Base-by-base conservation (phyloP, 2,113 vertebrate species). In the Poeciliopsis retropinna region DNA sequence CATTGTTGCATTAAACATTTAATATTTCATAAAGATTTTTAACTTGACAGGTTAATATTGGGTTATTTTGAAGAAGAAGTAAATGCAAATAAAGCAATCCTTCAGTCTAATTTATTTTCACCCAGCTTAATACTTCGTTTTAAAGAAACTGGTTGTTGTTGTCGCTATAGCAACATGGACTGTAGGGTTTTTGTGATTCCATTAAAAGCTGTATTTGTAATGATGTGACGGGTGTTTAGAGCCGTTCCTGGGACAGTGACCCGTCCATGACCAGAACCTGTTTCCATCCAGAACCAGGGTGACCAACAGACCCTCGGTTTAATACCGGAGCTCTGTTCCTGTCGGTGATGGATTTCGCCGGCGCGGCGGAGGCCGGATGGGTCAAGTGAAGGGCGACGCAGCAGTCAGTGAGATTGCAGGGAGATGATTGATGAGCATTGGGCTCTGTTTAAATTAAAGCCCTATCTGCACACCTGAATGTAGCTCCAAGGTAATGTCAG, bases 381-480 rank as follows among this genome's bases (percentile, higher is more conserved):
- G 80, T 75, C 54, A 67, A 62, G 60, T 64, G 66, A 85, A 83
- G 81, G 86, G 73, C 80, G 69, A 1, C 41, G 64, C 57, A 73
- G 78, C 57, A 70, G 77, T 69, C 65, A 28, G 67, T 29, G 70
- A 69, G 80, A 78, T 78, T 78, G 70, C 47, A 32, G n/a, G 51
- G 73, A 65, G 81, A 75, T 77, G 78, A 84, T 77, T 31, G 86
- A 88, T 81, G 75, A 81, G 62, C 65, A 65, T 11, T 76, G 63
- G 57, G 66, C 60, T 70, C 62, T 68, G 70, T 70, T 71, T 73
- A 30, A 67, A 72, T 82, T 13, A 63, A 63, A 67, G 10, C n/a
- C 25, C 37, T 61, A 67, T 64, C 39, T 5, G 47, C n/a, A 1
- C 61, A 76, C 60, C 69, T 60, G 64, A 67, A 60, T 39, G 28